A percentile compares a stretch with the other conserved stretches of the same genome.
Evolutionary conservation across 2,888 invertebrate species (phyloP).

Genomic region (Caenorhabditis sp.): DNA sequence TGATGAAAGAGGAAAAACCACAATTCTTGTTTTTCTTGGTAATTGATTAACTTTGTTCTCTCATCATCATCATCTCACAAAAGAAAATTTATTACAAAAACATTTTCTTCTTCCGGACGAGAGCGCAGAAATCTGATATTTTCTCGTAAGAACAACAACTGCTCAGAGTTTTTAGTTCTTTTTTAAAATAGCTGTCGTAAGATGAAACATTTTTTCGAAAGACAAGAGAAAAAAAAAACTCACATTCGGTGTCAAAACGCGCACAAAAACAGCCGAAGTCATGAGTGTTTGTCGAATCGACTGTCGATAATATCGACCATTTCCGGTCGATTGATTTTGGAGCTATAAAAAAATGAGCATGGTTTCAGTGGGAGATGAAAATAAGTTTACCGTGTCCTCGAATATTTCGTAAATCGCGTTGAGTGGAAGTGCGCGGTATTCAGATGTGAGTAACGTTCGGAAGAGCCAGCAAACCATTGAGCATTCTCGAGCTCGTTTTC

Average conservation of each 20-base stretch:
- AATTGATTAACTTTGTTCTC: too few species aligned
- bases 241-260: constrained; percentile 57
- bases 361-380: neutral
- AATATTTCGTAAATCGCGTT: constrained; percentile 54
- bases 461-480: constrained; percentile 58
- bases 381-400: constrained; percentile 44
- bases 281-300: constrained; percentile 53
- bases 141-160: neutral
- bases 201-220: too few species aligned
- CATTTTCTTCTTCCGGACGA: neutral
- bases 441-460: constrained; percentile 52
- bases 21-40: too few species aligned
- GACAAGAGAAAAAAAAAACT: constrained; percentile 10
- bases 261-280: constrained; percentile 52
- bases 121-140: neutral
- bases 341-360: constrained; percentile 19
- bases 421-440: constrained; percentile 52
- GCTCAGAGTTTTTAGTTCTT: neutral
- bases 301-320: constrained; percentile 50
- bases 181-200: neutral
- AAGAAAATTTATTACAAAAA: constrained; percentile 1
- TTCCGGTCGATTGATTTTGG: constrained; percentile 41
- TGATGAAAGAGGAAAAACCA: too few species aligned
- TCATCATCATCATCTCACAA: too few species aligned
- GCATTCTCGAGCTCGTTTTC: constrained; percentile 50